Conservation (phyloP, 2,113 vertebrate species). For the Phylloscopus whistleri region DNA sequence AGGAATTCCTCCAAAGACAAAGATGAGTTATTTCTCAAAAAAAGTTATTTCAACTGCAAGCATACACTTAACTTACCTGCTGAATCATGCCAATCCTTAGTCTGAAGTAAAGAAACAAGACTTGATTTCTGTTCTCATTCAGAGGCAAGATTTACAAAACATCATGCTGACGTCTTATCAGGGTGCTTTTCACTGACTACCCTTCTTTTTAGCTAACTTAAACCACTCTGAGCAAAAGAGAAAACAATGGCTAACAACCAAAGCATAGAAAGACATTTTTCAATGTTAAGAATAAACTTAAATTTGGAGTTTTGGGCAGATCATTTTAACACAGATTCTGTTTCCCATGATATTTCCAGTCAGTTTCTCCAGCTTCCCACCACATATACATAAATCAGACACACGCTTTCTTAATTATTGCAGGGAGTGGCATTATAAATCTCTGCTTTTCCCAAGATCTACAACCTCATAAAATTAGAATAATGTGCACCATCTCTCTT, state of each 20-base stretch:
- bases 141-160: neutral
- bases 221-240: neutral
- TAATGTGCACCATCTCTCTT: constrained; percentile 6
- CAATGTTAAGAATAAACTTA: neutral
- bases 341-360: neutral
- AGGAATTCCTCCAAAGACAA: neutral
- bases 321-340: neutral
- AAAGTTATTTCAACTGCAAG: neutral
- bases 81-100: neutral
- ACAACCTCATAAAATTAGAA: constrained; percentile 24
- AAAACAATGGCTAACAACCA: neutral
- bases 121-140: neutral
- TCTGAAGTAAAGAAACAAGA: neutral
- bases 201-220: neutral
- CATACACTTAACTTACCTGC: neutral
- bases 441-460: constrained; percentile 32
- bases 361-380: neutral
- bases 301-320: neutral
- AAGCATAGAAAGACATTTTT: neutral
- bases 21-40: neutral
- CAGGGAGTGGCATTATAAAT: constrained; percentile 5
- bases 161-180: neutral
- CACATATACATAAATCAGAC: neutral
- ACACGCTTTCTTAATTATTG: neutral
- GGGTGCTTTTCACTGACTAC: neutral